phyloP scores from a whole-genome alignment of 1,140 invertebrate genomes.

The Choristoneura fumiferana region DNA sequence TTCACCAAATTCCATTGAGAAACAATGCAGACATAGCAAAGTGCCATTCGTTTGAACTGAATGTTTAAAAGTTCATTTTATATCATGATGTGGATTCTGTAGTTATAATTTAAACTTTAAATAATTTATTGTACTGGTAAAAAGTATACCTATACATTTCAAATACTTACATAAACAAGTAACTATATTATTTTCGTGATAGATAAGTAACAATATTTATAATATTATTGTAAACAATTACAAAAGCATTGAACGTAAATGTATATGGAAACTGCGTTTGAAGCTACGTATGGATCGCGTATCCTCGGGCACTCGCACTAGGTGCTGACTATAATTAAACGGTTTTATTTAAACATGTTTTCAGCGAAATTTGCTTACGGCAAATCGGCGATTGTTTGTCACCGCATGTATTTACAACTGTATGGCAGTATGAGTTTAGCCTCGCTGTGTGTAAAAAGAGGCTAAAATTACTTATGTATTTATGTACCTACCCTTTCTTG shows the following conservation, averaged over 20 bases:
- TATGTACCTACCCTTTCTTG: too few species aligned
- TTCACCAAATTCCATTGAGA: slow-evolving; percentile 43
- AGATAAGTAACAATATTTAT: slow-evolving; percentile 62
- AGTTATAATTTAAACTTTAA: slow-evolving; percentile 69
- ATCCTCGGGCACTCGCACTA: too few species aligned
- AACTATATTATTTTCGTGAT: slow-evolving; percentile 70
- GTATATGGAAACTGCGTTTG: too few species aligned
- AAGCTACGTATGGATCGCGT: too few species aligned
- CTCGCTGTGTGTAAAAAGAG: too few species aligned
- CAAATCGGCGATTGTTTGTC: too few species aligned
- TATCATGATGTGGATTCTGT: slow-evolving; percentile 67
- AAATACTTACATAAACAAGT: slow-evolving; percentile 66
- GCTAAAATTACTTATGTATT: too few species aligned
- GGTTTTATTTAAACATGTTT: too few species aligned
- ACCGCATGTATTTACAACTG: too few species aligned
- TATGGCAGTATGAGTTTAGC: too few species aligned
- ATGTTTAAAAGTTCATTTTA: slow-evolving; percentile 30
- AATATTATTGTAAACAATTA: slow-evolving; percentile 55
- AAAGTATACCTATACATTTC: slow-evolving; percentile 54
- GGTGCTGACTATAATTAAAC: too few species aligned
- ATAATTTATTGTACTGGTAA: slow-evolving; percentile 71
- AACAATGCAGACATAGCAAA: slow-evolving; percentile 66
- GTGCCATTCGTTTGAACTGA: slow-evolving; percentile 71
- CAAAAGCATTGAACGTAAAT: slow-evolving; percentile 24
- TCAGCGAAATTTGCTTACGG: too few species aligned